Evolutionary conservation across 2,113 vertebrate genomes (phyloP).

Genomic region (Numida meleagris): DNA sequence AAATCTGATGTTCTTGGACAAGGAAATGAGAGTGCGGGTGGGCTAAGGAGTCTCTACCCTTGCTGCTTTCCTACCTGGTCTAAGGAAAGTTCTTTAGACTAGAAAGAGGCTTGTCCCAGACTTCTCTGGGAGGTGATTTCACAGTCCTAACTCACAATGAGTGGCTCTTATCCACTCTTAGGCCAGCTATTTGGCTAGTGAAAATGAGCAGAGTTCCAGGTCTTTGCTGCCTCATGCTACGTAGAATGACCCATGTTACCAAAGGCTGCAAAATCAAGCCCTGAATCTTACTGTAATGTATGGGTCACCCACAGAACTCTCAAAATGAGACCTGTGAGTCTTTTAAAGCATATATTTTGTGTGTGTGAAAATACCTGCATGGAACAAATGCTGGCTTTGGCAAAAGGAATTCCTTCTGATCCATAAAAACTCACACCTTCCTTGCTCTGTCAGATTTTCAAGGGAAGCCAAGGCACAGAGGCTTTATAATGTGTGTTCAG

Average conservation of each 20-base stretch:
- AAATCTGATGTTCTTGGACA: constrained; percentile 76
- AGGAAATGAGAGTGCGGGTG: constrained; percentile 67
- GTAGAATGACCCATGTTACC: background rate
- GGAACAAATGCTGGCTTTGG: background rate
- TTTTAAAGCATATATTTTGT: background rate
- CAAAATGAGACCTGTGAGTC: background rate
- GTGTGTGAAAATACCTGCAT: background rate
- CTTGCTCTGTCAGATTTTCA: background rate
- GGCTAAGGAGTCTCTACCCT: constrained; percentile 39
- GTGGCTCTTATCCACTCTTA: background rate
- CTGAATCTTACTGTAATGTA: background rate
- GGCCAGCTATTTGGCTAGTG: background rate
- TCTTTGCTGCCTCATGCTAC: background rate
- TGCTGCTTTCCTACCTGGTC: constrained; percentile 24
- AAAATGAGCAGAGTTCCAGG: background rate
- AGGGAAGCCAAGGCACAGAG: background rate
- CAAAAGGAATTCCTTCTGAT: background rate
- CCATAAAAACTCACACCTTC: constrained; percentile 13
- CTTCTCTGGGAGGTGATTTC: background rate
- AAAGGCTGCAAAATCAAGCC: background rate
- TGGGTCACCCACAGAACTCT: background rate
- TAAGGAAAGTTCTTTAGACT: constrained; percentile 18
- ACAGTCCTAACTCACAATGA: background rate
- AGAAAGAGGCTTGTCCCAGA: background rate
- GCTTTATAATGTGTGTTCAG: background rate